Conservation (phyloP, 2,797 vertebrate species). For the Gymnoscopelus microlampas region DNA sequence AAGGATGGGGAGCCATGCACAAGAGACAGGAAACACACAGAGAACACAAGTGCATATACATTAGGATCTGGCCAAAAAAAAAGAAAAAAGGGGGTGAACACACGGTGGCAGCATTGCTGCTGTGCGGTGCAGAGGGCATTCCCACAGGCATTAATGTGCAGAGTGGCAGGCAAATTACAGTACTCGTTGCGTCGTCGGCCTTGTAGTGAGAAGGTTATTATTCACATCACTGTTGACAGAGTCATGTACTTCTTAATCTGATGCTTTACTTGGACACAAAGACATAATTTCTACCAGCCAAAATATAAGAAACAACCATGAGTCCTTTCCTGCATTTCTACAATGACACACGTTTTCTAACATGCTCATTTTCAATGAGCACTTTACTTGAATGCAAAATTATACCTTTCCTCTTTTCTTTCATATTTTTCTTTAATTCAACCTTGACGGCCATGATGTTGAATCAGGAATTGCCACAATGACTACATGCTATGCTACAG, state of each 20-base stretch:
- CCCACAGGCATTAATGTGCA: conserved; percentile 73
- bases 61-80: conserved; percentile 83
- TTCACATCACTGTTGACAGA: conserved; percentile 46
- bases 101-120: conserved; percentile 66
- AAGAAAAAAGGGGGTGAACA: conserved; percentile 54
- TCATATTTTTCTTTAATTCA: neutral
- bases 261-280: neutral
- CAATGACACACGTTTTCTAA: no score
- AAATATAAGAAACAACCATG: no score
- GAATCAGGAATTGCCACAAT: no score
- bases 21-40: conserved; percentile 71
- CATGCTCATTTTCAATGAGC: no score
- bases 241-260: conserved; percentile 20
- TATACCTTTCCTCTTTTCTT: conserved; percentile 13
- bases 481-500: no score
- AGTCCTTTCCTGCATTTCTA: no score
- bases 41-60: conserved; percentile 89
- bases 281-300: no score
- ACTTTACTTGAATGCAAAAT: neutral
- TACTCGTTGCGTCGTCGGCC: conserved; percentile 11
- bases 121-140: conserved; percentile 65
- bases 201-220: conserved; percentile 52
- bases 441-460: no score
- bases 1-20: conserved; percentile 82
- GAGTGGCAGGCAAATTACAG: conserved; percentile 71